Base-by-base conservation (phyloP, 64 coral and sea anemone genomes). In the Dendrophyllia cribrosa region DNA sequence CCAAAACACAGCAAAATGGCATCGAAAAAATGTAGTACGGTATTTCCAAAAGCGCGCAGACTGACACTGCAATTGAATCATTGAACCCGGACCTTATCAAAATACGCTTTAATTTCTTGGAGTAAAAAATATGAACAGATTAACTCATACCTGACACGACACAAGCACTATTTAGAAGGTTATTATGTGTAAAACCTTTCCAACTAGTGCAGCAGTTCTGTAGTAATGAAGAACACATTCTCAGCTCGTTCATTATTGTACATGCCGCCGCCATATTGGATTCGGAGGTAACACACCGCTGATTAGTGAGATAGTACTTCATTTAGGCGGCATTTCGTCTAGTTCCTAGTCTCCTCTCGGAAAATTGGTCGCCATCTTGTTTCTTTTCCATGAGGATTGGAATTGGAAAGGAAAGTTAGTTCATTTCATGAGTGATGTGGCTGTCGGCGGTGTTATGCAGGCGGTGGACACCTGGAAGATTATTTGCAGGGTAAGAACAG, bases 401-500 rank as follows among this genome's bases (percentile, higher is more conserved):
- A 66, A 22, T 56, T 12, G 3, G 24, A n/a, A 21, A 2, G 20
- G 58, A 9, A 13, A 56, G 20, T 86, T 20, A 19, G 5, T 5
- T n/a, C 21, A 11, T 19, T 74, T 51, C 17, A 1, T 7, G 23
- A 26, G 84, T 15, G 2, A 97, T 97, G 95, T 97, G 95, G 95
- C 66, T 94, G 9, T 94, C 88, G 3, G 78, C 92, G 51, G 49
- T 97, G 24, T 88, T 97, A 14, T 85, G 90, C 19, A 90, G 73
- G 11, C 95, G 87, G 3, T 79, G 92, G 44, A 79, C 89, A 19
- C 95, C 95, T 59, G 95, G 95, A 22, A 97, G 95, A 48, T 90
- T 97, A 70, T 97, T 87, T 87, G 88, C 72, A 87, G 95, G 95
- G 95, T 97, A 94, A 79, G 76, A 87, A 70, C 14, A 5, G 9